These are phyloP conservation scores for Gasterosteus aculeatus DNA, from an alignment of 2,113 vertebrate genomes.

Conservation along the genomic window DNA sequence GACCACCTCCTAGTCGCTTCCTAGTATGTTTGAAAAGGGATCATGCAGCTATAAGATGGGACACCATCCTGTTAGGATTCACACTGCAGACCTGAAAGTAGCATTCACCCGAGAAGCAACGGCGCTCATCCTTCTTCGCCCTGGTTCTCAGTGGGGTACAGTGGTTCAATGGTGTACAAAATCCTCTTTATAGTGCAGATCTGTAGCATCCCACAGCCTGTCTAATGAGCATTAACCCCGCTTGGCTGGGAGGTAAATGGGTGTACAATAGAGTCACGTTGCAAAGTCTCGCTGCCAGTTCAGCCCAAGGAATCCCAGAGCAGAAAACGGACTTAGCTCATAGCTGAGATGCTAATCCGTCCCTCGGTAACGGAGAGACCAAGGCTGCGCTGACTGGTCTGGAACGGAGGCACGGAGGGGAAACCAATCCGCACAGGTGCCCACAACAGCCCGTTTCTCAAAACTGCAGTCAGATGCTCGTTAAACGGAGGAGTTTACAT, in stretches of 20 bases:
- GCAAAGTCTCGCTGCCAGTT: conserved; percentile 49
- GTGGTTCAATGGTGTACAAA: conserved; percentile 43
- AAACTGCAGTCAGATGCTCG: conserved; percentile 34
- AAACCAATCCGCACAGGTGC: conserved; percentile 44
- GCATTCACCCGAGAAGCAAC: conserved; percentile 36
- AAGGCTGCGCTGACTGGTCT: conserved; percentile 22
- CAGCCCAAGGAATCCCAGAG: conserved; percentile 43
- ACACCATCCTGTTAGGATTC: conserved; percentile 42
- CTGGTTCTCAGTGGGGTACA: conserved; percentile 13
- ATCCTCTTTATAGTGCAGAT: conserved; percentile 62
- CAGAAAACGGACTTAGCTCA: conserved; percentile 65
- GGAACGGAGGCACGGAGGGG: conserved; percentile 6
- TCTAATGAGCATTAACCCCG: conserved; percentile 71
- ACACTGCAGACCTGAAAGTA: conserved; percentile 40
- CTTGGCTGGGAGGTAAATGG: conserved; percentile 62
- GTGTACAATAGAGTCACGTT: conserved; percentile 59
- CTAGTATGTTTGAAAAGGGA: conserved; percentile 20
- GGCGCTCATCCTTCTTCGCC: neutral
- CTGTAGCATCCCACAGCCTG: conserved; percentile 42
- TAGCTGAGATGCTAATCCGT: conserved; percentile 66
- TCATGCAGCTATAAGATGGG: conserved; percentile 19
- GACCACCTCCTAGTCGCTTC: conserved; percentile 6
- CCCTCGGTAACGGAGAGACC: conserved; percentile 36
- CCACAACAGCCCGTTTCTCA: conserved; percentile 11
- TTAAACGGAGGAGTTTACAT: conserved; percentile 2